Percentiles rank a stretch among this genome's conserved stretches.
Conservation (phyloP, 2,113 vertebrate species). For the Sceloporus tristichus region DNA sequence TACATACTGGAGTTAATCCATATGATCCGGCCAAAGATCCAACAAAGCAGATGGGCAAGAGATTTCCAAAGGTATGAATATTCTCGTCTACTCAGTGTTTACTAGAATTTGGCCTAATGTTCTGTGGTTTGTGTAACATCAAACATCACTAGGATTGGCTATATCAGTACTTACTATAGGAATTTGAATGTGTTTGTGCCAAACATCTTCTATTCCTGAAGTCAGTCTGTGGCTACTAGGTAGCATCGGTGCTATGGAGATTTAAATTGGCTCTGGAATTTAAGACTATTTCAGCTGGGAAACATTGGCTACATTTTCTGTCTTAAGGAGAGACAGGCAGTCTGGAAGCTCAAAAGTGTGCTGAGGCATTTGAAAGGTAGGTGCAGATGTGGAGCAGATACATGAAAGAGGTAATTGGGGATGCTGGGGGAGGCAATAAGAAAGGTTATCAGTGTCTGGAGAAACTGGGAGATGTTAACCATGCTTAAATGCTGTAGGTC, state of each 20-base stretch:
- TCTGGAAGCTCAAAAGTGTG: not conserved
- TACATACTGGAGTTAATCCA: conserved; percentile 29
- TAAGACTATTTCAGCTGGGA: not conserved
- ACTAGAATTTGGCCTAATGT: not conserved
- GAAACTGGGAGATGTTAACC: not conserved
- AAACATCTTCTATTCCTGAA: not conserved
- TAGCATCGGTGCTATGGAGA: not conserved
- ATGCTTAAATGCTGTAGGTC: too few species aligned
- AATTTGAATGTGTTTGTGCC: not conserved
- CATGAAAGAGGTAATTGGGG: not conserved
- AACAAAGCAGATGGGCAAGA: conserved; percentile 53
- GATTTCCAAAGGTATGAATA: conserved; percentile 67
- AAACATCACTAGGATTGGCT: not conserved
- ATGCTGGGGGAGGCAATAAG: too few species aligned
- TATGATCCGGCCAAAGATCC: conserved; percentile 34
- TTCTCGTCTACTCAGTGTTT: conserved; percentile 3
- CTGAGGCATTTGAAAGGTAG: not conserved
- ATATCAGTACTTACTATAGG: not conserved
- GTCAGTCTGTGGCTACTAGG: not conserved
- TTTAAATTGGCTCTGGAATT: not conserved
- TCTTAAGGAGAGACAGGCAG: not conserved
- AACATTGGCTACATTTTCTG: not conserved
- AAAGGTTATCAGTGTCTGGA: not conserved
- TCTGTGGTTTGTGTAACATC: not conserved
- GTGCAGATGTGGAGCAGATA: not conserved